Evolutionary conservation across 2,797 vertebrate genomes (phyloP).

Genomic region (Rhabdomys pumilio): DNA sequence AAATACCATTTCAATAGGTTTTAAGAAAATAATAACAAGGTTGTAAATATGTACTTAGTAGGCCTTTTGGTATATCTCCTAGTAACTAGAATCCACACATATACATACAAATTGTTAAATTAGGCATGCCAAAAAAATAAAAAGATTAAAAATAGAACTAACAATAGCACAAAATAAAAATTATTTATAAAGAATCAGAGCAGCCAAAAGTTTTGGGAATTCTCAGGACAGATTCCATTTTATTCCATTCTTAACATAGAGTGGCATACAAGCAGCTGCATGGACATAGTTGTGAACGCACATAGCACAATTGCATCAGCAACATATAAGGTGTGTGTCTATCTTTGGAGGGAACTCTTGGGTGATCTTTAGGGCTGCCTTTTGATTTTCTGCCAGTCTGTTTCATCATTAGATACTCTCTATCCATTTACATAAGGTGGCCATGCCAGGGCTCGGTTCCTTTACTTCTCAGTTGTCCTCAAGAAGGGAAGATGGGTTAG

Average conservation of each 20-base stretch:
- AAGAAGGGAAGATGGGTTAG: background rate
- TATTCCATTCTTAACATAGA: background rate
- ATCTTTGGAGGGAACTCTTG: background rate
- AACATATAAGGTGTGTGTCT: background rate
- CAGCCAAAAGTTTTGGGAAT: background rate
- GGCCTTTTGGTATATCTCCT: background rate
- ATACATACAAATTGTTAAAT: background rate
- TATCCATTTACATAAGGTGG: background rate
- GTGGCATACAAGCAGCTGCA: background rate
- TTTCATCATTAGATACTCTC: background rate
- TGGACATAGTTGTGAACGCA: background rate
- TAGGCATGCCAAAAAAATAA: background rate
- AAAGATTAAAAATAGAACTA: background rate
- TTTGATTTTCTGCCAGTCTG: background rate
- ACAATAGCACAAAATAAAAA: background rate
- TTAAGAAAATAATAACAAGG: background rate
- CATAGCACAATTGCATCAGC: background rate
- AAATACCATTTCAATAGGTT: background rate
- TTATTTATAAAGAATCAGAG: background rate
- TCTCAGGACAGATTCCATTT: background rate
- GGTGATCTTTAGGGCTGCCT: background rate
- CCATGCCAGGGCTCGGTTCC: background rate
- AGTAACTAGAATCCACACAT: background rate
- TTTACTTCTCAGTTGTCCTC: background rate
- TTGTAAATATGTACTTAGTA: background rate